Conservation (phyloP, 2,797 vertebrate genomes). For the Gymnodraco acuticeps region DNA sequence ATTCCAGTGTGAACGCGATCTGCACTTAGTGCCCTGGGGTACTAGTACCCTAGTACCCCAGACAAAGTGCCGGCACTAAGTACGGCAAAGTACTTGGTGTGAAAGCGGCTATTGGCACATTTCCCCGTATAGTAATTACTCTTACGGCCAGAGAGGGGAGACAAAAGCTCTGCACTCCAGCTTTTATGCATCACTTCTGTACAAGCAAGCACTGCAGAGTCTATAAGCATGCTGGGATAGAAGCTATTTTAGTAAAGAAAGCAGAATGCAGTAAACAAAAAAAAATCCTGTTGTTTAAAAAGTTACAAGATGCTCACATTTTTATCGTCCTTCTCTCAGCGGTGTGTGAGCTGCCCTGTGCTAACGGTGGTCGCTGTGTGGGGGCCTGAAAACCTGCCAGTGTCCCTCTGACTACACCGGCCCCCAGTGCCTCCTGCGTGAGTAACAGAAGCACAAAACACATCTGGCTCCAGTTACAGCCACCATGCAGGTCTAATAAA, state of each 20-base stretch:
- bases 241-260: not conserved
- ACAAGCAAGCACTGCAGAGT: not conserved
- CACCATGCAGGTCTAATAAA: slow-evolving; percentile 2
- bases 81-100: too few species aligned
- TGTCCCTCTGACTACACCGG: slow-evolving; percentile 88
- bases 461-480: slow-evolving; percentile 31
- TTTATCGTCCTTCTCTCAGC: slow-evolving; percentile 66
- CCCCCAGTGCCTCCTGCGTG: slow-evolving; percentile 85
- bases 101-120: too few species aligned
- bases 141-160: too few species aligned
- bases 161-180: too few species aligned
- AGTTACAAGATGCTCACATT: not conserved
- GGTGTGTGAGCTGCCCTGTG: slow-evolving; percentile 85
- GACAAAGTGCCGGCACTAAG: too few species aligned
- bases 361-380: slow-evolving; percentile 85
- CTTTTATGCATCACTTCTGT: not conserved
- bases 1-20: too few species aligned
- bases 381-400: slow-evolving; percentile 84
- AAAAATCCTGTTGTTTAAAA: not conserved
- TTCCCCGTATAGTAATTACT: too few species aligned
- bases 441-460: slow-evolving; percentile 58
- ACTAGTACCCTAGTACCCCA: too few species aligned
- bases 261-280: not conserved
- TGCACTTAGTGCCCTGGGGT: too few species aligned
- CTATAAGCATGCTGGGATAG: not conserved